Base-by-base conservation (phyloP, 2,113 vertebrate species). In the Gallinago media region DNA sequence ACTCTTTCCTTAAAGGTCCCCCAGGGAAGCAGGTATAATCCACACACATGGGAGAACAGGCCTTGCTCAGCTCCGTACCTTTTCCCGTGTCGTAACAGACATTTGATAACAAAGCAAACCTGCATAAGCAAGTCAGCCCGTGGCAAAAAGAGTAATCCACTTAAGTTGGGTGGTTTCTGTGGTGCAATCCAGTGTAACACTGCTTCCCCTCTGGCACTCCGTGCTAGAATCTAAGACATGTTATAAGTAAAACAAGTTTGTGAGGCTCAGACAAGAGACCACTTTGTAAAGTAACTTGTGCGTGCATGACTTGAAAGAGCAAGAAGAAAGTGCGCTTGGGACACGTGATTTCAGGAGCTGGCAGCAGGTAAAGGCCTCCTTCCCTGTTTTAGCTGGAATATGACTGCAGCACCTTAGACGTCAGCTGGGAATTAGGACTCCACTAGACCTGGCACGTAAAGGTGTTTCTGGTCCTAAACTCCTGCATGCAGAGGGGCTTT, bases 91-190 rank as follows among this genome's bases (percentile, higher is more conserved):
- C 6, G 47, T 94, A 95, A 97, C 71, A 92, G 88, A 78, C 79
- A 9, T 81, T 96, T 91, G 95, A 96, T 97, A 97, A 96, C 88
- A 93, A 88, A 84, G 85, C 71, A 89, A 80, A 89, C 97, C 89
- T 95, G 96, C 94, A 96, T 63, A 91, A 95, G 92, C 96, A 97
- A 97, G 96, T 95, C 94, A 86, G 95, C 94, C 97, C 85, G 11
- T 96, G 93, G 97, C 96, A 89, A 97, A 94, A 96, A 92, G 94
- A 95, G 97, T 94, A 96, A 96, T 95, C 88, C 94, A 89, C 93
- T 92, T 96, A 95, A 92, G 91, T 77, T 96, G 96, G 97, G 97
- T 97, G 97, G 96, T 97, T 97, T 97, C 96, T 96, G 91, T 97
- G 96, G 94, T 96, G 97, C 96, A 97, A 97, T 92, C 85, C 89